Evolutionary conservation across 2,888 invertebrate species (phyloP).

Genomic region (Yponomeuta evonymella): DNA sequence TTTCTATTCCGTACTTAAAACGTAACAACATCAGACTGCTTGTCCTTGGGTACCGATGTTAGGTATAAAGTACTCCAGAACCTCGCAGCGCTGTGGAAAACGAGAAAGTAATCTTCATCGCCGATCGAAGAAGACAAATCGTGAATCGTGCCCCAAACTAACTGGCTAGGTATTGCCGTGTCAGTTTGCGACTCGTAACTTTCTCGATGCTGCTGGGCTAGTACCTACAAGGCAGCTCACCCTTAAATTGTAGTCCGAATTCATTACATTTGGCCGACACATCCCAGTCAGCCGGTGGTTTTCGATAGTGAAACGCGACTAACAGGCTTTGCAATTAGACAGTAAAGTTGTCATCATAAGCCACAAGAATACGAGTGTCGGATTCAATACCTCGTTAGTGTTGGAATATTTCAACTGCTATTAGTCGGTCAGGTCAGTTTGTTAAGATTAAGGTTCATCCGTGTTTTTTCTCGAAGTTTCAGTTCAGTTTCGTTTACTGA

Average conservation of each 20-base stretch:
- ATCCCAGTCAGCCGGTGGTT: background rate
- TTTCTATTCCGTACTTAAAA: too few species aligned
- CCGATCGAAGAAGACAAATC: background rate
- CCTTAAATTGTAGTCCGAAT: background rate
- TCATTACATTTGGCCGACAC: background rate
- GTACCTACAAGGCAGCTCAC: background rate
- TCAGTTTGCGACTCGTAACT: background rate
- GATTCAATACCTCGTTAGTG: conserved; percentile 10
- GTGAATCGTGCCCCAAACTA: background rate
- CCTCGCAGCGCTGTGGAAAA: background rate
- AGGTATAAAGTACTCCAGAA: too few species aligned
- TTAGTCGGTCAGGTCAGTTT: conserved; percentile 4
- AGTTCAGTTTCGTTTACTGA: too few species aligned
- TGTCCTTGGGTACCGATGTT: too few species aligned
- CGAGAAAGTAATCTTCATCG: background rate
- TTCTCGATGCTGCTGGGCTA: too few species aligned
- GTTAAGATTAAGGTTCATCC: background rate
- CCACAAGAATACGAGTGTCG: conserved; percentile 4
- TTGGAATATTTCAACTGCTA: background rate
- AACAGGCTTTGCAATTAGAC: conserved; percentile 3
- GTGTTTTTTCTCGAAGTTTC: too few species aligned
- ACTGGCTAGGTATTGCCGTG: background rate
- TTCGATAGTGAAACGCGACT: conserved; percentile 4
- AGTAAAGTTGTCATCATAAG: background rate
- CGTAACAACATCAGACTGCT: too few species aligned